phyloP scores from a whole-genome alignment of 2,888 invertebrate species.

The Stramonita haemastoma region DNA sequence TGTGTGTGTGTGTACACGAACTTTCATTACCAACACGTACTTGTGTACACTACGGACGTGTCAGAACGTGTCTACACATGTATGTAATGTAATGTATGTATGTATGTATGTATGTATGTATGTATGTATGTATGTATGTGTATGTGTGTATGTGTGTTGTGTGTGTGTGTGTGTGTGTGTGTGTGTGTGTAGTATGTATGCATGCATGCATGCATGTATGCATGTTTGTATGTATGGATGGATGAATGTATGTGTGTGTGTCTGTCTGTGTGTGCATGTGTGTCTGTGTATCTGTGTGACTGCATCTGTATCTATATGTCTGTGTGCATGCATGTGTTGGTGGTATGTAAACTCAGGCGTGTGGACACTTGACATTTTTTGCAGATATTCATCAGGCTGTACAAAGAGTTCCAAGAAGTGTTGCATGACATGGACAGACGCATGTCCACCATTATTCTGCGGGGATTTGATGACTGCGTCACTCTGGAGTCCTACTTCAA shows the following conservation, averaged over 20 bases:
- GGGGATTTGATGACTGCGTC: slow-evolving; percentile 94
- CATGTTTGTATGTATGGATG: background rate
- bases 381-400: slow-evolving; percentile 87
- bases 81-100: no score
- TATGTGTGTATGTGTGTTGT: no score
- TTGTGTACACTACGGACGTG: no score
- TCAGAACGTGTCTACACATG: no score
- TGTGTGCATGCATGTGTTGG: background rate
- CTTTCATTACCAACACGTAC: no score
- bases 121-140: no score
- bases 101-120: no score
- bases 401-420: slow-evolving; percentile 87
- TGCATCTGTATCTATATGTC: background rate
- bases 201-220: background rate
- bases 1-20: no score
- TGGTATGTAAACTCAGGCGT: background rate
- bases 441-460: slow-evolving; percentile 91
- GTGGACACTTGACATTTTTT: slow-evolving; percentile 12
- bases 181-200: background rate
- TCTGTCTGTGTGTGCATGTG: background rate
- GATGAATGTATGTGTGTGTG: background rate
- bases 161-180: no score
- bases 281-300: background rate
- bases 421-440: slow-evolving; percentile 93
- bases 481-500: slow-evolving; percentile 94